Conservation (phyloP, 23 tunicate genomes). For the Halocynthia aurantium region DNA sequence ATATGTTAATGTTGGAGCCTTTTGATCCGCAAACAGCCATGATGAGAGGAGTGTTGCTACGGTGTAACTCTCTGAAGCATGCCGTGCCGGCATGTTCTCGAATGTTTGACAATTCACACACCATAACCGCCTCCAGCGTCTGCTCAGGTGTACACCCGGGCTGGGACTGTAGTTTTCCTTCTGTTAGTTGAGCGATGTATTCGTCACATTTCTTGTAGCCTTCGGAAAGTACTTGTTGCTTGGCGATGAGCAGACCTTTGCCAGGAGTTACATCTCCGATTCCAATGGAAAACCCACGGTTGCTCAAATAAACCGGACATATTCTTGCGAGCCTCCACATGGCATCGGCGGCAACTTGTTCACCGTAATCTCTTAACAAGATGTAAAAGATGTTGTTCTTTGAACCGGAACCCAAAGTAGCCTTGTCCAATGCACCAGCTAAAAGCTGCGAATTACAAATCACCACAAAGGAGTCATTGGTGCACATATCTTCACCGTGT, state of each 20-base stretch:
- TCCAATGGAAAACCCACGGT: constrained; percentile 97
- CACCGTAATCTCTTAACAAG: constrained; percentile 78
- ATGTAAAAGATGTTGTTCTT: constrained; percentile 93
- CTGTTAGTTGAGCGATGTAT: constrained; percentile 44
- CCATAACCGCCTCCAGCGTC: constrained; percentile 79
- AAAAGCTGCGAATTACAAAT: constrained; percentile 83
- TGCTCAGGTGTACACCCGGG: constrained; percentile 97
- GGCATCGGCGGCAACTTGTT: constrained; percentile 90
- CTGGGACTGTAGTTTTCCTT: constrained; percentile 74
- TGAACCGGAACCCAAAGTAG: constrained; percentile 86
- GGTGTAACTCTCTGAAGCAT: constrained; percentile 60
- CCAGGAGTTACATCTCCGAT: constrained; percentile 97
- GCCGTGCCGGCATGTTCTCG: constrained; percentile 93
- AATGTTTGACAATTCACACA: constrained; percentile 82
- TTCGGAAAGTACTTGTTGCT: constrained; percentile 48
- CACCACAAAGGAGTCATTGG: constrained; percentile 83
- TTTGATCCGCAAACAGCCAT: constrained; percentile 99
- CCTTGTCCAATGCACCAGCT: constrained; percentile 95
- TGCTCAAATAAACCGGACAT: constrained; percentile 75
- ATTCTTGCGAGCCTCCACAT: constrained; percentile 96
- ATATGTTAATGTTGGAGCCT: constrained; percentile 90
- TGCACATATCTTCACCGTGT: constrained; percentile 56
- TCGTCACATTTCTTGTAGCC: constrained; percentile 90
- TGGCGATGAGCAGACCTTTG: constrained; percentile 61
- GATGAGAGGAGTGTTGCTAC: constrained; percentile 71